A percentile compares a stretch with the other conserved stretches of the same genome.
Evolutionary conservation across 2,888 invertebrate species (phyloP).

Genomic region (Eulithis prunata): DNA sequence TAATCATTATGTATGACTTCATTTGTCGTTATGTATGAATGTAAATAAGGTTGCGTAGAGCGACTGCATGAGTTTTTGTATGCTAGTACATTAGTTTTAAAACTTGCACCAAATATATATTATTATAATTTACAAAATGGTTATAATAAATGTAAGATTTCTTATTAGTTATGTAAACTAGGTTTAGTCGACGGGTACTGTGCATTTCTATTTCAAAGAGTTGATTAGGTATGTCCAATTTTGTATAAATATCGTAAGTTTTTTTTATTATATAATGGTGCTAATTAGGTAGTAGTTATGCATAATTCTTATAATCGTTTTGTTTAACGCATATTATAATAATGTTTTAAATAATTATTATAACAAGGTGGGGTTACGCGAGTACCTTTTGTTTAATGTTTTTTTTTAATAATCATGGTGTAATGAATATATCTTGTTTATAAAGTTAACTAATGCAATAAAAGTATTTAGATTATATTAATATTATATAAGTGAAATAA

Average conservation of each 20-base stretch:
- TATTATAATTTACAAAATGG: constrained; percentile 26
- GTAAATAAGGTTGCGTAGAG: constrained; percentile 22
- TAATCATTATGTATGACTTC: constrained; percentile 8
- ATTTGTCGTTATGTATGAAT: constrained; percentile 8
- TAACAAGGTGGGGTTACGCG: constrained; percentile 77
- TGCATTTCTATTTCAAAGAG: constrained; percentile 70
- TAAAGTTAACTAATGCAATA: constrained; percentile 9
- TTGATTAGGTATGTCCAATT: constrained; percentile 74
- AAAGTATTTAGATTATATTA: constrained; percentile 21
- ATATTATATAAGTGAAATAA: constrained; percentile 8
- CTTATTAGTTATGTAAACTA: constrained; percentile 42
- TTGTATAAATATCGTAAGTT: constrained; percentile 70
- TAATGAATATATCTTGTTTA: constrained; percentile 33
- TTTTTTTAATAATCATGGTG: constrained; percentile 49
- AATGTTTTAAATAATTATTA: constrained; percentile 43
- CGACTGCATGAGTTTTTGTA: constrained; percentile 23
- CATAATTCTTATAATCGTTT: constrained; percentile 49
- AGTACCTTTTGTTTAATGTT: constrained; percentile 76
- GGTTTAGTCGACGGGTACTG: constrained; percentile 81
- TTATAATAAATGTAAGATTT: constrained; percentile 20
- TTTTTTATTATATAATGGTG: constrained; percentile 54
- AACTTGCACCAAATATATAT: constrained; percentile 62
- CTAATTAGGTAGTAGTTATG: constrained; percentile 60
- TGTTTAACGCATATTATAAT: constrained; percentile 51
- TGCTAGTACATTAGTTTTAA: constrained; percentile 50